Percentiles rank a stretch among this genome's conserved stretches.
Evolutionary conservation across 2,113 vertebrate species (phyloP).

Genomic region (Noctilio leporinus): DNA sequence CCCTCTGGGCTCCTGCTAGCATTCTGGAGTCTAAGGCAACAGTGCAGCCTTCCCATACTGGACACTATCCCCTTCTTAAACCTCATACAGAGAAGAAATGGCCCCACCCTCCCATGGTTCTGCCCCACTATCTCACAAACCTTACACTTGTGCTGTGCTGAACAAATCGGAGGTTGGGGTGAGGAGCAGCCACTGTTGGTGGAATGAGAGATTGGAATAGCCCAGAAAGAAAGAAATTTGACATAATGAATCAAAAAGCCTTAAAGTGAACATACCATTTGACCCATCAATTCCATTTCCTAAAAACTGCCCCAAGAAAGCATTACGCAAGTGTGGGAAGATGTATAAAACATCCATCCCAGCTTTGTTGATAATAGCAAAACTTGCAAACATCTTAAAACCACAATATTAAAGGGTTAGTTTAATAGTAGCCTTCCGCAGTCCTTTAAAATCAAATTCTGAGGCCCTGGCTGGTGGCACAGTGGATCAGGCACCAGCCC

Average conservation of each 20-base stretch:
- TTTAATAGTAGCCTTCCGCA: not conserved
- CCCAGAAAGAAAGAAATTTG: constrained; percentile 3
- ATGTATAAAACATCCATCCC: not conserved
- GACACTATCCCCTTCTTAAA: not conserved
- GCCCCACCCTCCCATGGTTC: not conserved
- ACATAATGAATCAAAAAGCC: not conserved
- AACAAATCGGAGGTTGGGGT: not conserved
- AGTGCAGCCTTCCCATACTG: not conserved
- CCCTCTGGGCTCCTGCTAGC: not conserved
- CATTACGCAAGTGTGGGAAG: not conserved
- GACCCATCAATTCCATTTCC: constrained; percentile 4
- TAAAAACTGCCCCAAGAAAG: constrained; percentile 14
- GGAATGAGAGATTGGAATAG: not conserved
- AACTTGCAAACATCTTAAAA: not conserved
- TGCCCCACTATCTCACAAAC: not conserved
- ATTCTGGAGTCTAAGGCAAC: not conserved
- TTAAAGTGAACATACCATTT: not conserved
- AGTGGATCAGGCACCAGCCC: not conserved
- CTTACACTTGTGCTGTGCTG: not conserved
- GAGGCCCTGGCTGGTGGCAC: no score
- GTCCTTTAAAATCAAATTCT: not conserved
- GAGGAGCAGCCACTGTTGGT: not conserved
- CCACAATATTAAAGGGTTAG: not conserved
- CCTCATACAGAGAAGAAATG: not conserved
- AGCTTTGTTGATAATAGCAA: not conserved